Evolutionary conservation across 2,888 invertebrate genomes (phyloP).

Genomic region (Coenonympha arcania): DNA sequence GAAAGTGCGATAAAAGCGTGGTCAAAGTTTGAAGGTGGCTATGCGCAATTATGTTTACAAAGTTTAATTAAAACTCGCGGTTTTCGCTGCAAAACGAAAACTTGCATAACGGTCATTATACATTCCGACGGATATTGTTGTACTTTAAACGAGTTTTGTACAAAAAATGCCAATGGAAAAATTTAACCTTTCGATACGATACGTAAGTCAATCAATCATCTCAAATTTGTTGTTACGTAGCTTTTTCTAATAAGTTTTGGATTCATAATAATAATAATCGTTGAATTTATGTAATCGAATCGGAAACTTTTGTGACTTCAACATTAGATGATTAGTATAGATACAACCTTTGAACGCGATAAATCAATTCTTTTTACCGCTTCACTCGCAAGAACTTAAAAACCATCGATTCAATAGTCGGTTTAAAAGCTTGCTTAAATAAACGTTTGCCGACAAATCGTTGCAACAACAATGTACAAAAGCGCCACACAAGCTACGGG

Average conservation of each 20-base stretch:
- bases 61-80: not conserved
- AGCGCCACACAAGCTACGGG: not conserved
- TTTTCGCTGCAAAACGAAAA: not conserved
- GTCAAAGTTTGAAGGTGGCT: not conserved
- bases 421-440: not conserved
- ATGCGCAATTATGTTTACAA: not conserved
- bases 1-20: not conserved
- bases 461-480: not conserved
- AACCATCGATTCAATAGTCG: not conserved
- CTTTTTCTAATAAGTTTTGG: too few relatives aligned
- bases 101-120: not conserved
- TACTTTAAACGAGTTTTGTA: not conserved
- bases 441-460: not conserved
- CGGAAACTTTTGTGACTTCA: too few relatives aligned
- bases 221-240: not conserved
- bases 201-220: not conserved
- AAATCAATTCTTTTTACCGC: too few relatives aligned
- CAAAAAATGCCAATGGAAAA: not conserved
- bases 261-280: too few relatives aligned
- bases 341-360: too few relatives aligned
- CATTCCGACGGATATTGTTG: not conserved
- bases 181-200: slow-evolving; percentile 1
- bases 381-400: too few relatives aligned
- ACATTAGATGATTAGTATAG: too few relatives aligned
- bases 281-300: too few relatives aligned